Conservation (phyloP, 2,888 invertebrate genomes). For the Frankliniella fusca region DNA sequence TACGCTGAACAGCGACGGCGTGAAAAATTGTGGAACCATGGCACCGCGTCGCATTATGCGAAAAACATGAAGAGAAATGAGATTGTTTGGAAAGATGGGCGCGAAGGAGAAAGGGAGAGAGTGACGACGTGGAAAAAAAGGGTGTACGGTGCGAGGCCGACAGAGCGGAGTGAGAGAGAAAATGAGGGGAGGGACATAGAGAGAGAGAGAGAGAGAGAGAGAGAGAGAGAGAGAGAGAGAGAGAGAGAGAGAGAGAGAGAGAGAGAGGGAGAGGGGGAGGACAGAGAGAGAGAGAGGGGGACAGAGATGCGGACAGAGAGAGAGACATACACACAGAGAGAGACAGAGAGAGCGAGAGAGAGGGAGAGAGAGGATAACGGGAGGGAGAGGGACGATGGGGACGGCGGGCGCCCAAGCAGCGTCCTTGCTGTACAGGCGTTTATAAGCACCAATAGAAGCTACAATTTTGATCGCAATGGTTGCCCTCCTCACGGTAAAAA, state of each 20-base stretch:
- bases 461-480: too few species aligned
- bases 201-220: neutral
- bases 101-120: neutral
- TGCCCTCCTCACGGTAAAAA: too few species aligned
- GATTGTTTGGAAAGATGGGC: constrained; percentile 20
- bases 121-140: neutral
- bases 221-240: neutral
- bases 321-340: neutral
- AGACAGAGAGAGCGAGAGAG: too few species aligned
- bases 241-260: neutral
- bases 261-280: neutral
- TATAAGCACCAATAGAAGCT: too few species aligned
- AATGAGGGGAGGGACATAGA: neutral
- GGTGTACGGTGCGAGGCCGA: neutral
- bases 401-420: too few species aligned
- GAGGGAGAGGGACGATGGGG: too few species aligned
- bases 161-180: neutral
- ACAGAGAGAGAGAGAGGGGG: neutral
- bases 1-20: neutral
- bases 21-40: constrained; percentile 25
- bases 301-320: neutral
- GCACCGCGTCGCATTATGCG: constrained; percentile 18
- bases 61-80: constrained; percentile 26
- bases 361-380: too few species aligned
- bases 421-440: too few species aligned